Evolutionary conservation across 2,888 invertebrate genomes (phyloP), one percentile per base, ranked within the genome.

Genomic region (Trichogramma evanescens): DNA sequence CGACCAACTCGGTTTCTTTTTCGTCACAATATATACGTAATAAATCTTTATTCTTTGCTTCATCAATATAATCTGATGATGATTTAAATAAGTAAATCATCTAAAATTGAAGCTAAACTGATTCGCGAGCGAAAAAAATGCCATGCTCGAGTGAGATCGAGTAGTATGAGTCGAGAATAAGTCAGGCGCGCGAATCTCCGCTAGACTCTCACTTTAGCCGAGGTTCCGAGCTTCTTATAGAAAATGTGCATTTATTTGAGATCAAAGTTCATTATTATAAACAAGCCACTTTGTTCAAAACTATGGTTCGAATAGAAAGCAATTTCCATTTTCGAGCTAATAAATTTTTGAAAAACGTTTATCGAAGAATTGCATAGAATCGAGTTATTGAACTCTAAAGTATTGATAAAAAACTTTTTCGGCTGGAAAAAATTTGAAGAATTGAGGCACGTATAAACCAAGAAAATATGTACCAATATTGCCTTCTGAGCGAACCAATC

Each of bases 181-280:
- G 64, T 58, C 48, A 58, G 67, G 67, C 63, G 42, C 13, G 71
- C 65, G 76, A 76, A 76, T 69, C 76, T 76, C 75, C 74, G 76
- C 75, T 76, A 76, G 76, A 76, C 75, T 68, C 71, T 72, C 67
- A 74, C 76, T 77, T 76, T 76, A 74, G 76, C 77, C 73, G 76
- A 72, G 77, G 76, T 76, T 76, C 75, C 70, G 73, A 69, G 6
- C 43, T 50, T 40, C 7, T 43, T 8, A 45, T 9, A 9, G 45
- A 8, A n/a, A n/a, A 45, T 45, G 45, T 9, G 10, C 26, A 26
- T 26, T 26, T 26, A 26, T 26, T 26, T 26, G 26, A 26, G 26
- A 26, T 26, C 26, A 26, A 26, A 26, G 26, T 26, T 26, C 26
- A 26, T 26, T 26, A 26, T 26, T 26, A 26, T 26, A 26, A 26